These are phyloP conservation scores for Dipodomys ordii DNA, from an alignment of 2,113 vertebrate species.

Conservation along the genomic window DNA sequence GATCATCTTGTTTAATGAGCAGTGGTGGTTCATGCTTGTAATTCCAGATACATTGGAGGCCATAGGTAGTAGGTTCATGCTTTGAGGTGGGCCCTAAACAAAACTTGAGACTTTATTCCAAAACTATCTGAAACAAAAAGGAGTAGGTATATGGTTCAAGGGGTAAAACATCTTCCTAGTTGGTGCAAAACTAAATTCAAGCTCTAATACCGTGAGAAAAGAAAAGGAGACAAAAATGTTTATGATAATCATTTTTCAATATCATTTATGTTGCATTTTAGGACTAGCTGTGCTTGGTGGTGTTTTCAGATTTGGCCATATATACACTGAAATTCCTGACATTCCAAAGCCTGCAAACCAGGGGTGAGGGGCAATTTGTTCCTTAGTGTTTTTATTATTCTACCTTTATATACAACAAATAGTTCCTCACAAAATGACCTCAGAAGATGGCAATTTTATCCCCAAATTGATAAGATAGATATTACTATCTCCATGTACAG, in stretches of 20 bases:
- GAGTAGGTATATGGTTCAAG: too few relatives aligned
- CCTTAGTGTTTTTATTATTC: background rate
- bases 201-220: too few relatives aligned
- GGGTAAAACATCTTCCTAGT: too few relatives aligned
- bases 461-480: background rate
- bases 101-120: too few relatives aligned
- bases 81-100: too few relatives aligned
- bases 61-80: too few relatives aligned
- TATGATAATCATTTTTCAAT: background rate
- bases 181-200: too few relatives aligned
- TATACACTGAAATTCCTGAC: background rate
- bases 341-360: background rate
- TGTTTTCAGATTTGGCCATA: background rate
- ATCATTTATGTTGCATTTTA: background rate
- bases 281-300: background rate
- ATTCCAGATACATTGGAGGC: too few relatives aligned
- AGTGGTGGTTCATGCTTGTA: too few relatives aligned
- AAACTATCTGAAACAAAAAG: too few relatives aligned
- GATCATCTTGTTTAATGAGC: too few relatives aligned
- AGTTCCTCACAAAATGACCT: background rate
- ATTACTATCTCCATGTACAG: background rate
- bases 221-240: background rate
- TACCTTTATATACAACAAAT: background rate
- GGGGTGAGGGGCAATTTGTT: background rate
- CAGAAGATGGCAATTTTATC: background rate